Evolutionary conservation across 2,797 vertebrate genomes (phyloP).

Genomic region (Paguma larvata): DNA sequence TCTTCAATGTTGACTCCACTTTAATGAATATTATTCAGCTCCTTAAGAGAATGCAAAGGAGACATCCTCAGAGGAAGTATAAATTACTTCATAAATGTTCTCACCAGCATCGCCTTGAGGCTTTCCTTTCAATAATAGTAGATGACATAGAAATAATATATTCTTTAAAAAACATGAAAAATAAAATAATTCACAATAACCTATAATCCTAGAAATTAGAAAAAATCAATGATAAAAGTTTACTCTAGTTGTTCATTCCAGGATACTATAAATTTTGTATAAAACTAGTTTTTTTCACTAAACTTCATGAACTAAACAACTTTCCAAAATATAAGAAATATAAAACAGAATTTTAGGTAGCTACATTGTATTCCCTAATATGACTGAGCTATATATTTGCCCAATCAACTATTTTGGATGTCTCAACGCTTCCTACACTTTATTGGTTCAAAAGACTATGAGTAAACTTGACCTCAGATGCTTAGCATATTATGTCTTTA

Average conservation of each 20-base stretch:
- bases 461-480: background rate
- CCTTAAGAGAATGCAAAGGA: background rate
- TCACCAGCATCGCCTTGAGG: background rate
- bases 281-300: background rate
- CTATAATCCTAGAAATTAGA: background rate
- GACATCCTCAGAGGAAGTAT: background rate
- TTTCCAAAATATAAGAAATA: background rate
- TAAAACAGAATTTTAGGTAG: background rate
- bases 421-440: background rate
- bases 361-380: background rate
- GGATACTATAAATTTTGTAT: background rate
- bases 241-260: background rate
- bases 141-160: background rate
- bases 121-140: background rate
- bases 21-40: background rate
- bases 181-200: background rate
- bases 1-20: background rate
- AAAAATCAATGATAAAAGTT: background rate
- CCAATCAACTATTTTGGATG: background rate
- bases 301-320: background rate
- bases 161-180: background rate
- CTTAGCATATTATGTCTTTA: background rate
- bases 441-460: background rate
- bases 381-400: background rate
- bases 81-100: background rate